Evolutionary conservation across 2,888 invertebrate species (phyloP).

Genomic region (Drosophila quasianomalipes): DNA sequence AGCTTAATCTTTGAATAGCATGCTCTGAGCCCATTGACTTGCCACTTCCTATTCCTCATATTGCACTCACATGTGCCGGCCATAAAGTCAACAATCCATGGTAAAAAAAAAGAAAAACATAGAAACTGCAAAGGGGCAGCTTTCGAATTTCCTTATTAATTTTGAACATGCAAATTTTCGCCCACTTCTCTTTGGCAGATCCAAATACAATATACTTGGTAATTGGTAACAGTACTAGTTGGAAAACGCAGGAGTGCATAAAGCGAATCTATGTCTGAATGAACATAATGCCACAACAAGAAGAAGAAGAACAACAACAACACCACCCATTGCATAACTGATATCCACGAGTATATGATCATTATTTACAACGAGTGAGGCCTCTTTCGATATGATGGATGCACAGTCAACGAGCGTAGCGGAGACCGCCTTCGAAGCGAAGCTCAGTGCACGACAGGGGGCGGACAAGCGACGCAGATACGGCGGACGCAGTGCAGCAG

Average conservation of each 20-base stretch:
- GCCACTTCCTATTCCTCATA: constrained; percentile 10
- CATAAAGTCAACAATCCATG: constrained; percentile 66
- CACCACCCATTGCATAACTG: constrained; percentile 64
- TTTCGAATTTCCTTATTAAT: constrained; percentile 68
- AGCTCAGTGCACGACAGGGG: constrained; percentile 26
- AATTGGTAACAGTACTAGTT: constrained; percentile 63
- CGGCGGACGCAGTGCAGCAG: constrained; percentile 38
- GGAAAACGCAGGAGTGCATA: constrained; percentile 57
- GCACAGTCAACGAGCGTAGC: constrained; percentile 56
- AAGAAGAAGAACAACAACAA: constrained; percentile 27
- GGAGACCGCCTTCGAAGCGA: constrained; percentile 23
- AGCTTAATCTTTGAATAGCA: constrained; percentile 11
- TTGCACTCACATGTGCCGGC: constrained; percentile 6
- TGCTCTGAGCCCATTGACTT: constrained; percentile 19
- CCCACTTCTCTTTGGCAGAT: constrained; percentile 56
- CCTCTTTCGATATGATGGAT: constrained; percentile 59
- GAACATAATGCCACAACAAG: constrained; percentile 13
- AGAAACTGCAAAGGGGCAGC: constrained; percentile 28
- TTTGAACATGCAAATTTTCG: constrained; percentile 71
- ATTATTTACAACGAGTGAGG: constrained; percentile 47
- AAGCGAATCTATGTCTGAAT: constrained; percentile 51
- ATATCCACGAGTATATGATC: constrained; percentile 19
- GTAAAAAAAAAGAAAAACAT: constrained; percentile 21
- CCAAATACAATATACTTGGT: constrained; percentile 42
- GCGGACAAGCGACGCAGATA: constrained; percentile 34